phyloP scores from a whole-genome alignment of 2,113 vertebrate species.

The Circaetus gallicus region DNA sequence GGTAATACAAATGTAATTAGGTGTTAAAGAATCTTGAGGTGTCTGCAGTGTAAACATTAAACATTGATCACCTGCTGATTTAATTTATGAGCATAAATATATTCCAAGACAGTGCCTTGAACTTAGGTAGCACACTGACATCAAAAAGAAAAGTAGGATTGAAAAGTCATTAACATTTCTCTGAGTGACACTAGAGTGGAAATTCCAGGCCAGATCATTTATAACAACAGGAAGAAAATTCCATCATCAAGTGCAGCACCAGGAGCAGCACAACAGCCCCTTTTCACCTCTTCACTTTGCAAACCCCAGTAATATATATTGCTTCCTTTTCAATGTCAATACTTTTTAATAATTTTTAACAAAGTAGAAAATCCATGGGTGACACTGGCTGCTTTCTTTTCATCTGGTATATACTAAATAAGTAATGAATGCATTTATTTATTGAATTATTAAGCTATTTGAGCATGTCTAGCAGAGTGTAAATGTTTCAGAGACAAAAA shows the following conservation, averaged over 20 bases:
- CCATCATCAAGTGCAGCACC: neutral
- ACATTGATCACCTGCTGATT: constrained; percentile 66
- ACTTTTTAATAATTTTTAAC: neutral
- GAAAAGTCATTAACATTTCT: constrained; percentile 32
- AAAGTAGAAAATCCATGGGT: neutral
- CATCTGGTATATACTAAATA: constrained; percentile 18
- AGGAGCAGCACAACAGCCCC: neutral
- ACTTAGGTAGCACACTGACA: constrained; percentile 22
- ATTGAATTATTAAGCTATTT: constrained; percentile 56
- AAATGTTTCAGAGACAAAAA: neutral
- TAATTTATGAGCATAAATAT: constrained; percentile 61
- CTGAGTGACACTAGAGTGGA: neutral
- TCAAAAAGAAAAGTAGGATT: neutral
- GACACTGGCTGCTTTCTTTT: neutral
- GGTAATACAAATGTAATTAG: constrained; percentile 56
- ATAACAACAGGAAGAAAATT: neutral
- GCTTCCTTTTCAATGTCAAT: neutral
- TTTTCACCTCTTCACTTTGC: neutral
- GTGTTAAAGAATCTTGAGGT: constrained; percentile 52
- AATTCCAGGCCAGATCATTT: neutral
- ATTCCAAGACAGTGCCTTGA: constrained; percentile 50
- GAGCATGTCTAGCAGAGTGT: neutral
- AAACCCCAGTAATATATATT: neutral
- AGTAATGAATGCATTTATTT: constrained; percentile 61
- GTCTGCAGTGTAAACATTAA: constrained; percentile 71